Evolutionary conservation across 2,113 vertebrate genomes (phyloP), one percentile per base, ranked within the genome.

Genomic region (Anhinga rufa): DNA sequence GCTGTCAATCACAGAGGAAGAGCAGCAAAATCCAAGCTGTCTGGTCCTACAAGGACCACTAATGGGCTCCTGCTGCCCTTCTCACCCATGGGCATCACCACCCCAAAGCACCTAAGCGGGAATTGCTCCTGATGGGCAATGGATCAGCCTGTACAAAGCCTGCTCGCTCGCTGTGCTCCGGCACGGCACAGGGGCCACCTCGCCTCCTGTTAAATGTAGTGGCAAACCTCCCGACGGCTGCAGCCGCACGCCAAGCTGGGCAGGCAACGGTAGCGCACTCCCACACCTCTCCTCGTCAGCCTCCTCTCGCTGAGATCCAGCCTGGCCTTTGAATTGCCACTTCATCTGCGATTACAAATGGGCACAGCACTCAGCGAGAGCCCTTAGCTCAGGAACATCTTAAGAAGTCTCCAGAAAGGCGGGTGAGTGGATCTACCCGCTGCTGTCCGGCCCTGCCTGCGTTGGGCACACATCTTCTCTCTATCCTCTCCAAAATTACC

Each of bases 101-200:
- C 4, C 52, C 76, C 2, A 1, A 48, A 34, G 38, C 6, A 3
- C 26, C 31, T 8, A 6, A 20, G 34, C 1, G 12, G 62, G 70
- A 88, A 80, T 13, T 34, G 44, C 18, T 54, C 81, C 40, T 5
- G 20, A 38, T 0, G 29, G 58, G 34, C 25, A 22, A 3, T 1
- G 13, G 44, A 36, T 38, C 85, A 17, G n/a, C 18, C 51, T 14
- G 9, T 14, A 38, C 52, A 15, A 26, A 51, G 34, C 48, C 36
- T 32, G 40, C 11, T 32, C 13, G 6, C n/a, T 38, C 40, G 29
- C 12, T 0, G 1, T 21, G 49, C 32, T 40, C 28, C 57, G 52
- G 32, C 13, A 51, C 0, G 4, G 18, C 2, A 0, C 57, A n/a
- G 48, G 62, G 13, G 48, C 18, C 18, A 3, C 25, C 18, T 46